Evolutionary conservation across 2,797 vertebrate species (phyloP).

Genomic region (Brotula barbata): DNA sequence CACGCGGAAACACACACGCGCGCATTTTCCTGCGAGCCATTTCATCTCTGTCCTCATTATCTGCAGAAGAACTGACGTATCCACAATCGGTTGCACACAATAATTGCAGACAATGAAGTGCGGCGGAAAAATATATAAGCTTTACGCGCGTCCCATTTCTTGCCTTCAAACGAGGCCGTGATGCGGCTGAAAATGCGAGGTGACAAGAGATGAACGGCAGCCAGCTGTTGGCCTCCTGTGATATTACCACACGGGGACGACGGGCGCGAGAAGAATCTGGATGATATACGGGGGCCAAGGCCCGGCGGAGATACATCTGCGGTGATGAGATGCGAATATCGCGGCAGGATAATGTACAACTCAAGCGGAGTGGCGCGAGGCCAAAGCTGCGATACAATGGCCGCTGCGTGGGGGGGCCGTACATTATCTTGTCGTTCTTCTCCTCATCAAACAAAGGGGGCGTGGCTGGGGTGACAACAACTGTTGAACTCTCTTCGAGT

Average conservation of each 20-base stretch:
- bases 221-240: slow-evolving; percentile 72
- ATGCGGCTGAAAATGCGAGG: slow-evolving; percentile 63
- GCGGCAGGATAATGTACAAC: slow-evolving; percentile 50
- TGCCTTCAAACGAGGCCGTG: too few species aligned
- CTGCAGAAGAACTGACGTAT: slow-evolving; percentile 16
- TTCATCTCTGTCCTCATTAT: slow-evolving; percentile 12
- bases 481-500: too few species aligned
- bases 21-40: slow-evolving; percentile 10
- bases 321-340: slow-evolving; percentile 56
- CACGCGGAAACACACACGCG: neutral
- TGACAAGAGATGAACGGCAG: slow-evolving; percentile 68
- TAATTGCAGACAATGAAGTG: slow-evolving; percentile 42
- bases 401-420: slow-evolving; percentile 24
- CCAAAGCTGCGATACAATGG: slow-evolving; percentile 32
- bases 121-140: slow-evolving; percentile 54
- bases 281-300: slow-evolving; percentile 34
- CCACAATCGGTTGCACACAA: slow-evolving; percentile 5
- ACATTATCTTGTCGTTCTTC: slow-evolving; percentile 38
- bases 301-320: slow-evolving; percentile 40
- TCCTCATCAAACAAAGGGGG: slow-evolving; percentile 34
- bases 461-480: slow-evolving; percentile 6
- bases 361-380: slow-evolving; percentile 34
- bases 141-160: slow-evolving; percentile 39
- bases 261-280: slow-evolving; percentile 28
- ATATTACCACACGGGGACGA: slow-evolving; percentile 58